phyloP scores from a whole-genome alignment of 2,113 vertebrate genomes.

The Donacobius atricapilla region DNA sequence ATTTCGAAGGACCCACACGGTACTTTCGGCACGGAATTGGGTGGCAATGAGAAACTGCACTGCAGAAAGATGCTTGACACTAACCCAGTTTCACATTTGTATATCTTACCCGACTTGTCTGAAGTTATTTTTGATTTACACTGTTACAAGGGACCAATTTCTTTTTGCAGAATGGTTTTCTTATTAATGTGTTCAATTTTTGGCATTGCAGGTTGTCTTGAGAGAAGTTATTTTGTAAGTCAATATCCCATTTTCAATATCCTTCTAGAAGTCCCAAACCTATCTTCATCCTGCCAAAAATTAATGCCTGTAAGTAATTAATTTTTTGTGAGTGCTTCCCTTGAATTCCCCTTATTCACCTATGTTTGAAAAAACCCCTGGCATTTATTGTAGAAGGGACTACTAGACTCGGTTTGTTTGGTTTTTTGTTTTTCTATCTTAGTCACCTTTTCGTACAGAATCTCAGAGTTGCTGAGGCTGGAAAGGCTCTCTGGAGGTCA shows the following conservation, averaged over 20 bases:
- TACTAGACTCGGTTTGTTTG: neutral
- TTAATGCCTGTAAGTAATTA: neutral
- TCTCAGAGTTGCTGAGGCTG: neutral
- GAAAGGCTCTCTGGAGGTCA: neutral
- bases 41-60: neutral
- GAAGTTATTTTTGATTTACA: neutral
- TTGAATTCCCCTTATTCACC: neutral
- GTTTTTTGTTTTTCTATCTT: neutral
- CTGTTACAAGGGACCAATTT: neutral
- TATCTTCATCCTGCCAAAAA: neutral
- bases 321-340: neutral
- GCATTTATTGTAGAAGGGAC: neutral
- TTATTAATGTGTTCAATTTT: neutral
- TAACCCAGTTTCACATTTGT: neutral
- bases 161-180: neutral
- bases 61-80: neutral
- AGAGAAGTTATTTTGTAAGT: neutral
- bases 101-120: neutral
- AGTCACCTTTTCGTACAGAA: neutral
- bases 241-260: neutral
- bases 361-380: accelerated
- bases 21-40: neutral
- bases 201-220: neutral
- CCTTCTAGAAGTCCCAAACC: neutral
- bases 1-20: neutral